Evolutionary conservation across 2,888 invertebrate genomes (phyloP).

Genomic region (Caenorhabditis wallacei): DNA sequence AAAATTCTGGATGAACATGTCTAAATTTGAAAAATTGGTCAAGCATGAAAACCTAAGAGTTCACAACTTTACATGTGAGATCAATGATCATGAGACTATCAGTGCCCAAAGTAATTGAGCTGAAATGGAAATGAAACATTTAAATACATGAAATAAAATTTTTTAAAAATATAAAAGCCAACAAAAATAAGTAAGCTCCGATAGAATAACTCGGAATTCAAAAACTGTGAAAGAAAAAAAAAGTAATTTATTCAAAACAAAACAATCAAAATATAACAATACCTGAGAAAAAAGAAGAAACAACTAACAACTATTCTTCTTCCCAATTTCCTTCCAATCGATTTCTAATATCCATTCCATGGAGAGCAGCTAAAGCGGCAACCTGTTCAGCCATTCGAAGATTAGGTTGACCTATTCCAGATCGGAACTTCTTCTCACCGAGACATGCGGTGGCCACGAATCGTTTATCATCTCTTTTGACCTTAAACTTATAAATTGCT

Average conservation of each 20-base stretch:
- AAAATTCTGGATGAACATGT: no score
- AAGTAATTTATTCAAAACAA: not conserved
- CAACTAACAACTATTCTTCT: constrained; percentile 51
- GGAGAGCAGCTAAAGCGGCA: constrained; percentile 75
- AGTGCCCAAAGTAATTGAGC: no score
- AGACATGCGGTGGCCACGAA: constrained; percentile 72
- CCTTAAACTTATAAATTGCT: constrained; percentile 20
- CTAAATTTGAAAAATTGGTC: no score
- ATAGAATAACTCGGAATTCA: no score
- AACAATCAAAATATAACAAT: constrained; percentile 16
- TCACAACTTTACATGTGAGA: no score
- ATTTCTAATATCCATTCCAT: constrained; percentile 73
- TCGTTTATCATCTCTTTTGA: constrained; percentile 70
- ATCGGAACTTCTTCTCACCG: constrained; percentile 70
- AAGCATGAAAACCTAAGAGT: no score
- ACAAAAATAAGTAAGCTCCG: no score
- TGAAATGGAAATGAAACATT: no score
- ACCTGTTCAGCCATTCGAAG: constrained; percentile 82
- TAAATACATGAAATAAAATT: no score
- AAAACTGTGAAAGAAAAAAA: no score
- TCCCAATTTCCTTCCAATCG: constrained; percentile 76
- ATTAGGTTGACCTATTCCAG: constrained; percentile 80
- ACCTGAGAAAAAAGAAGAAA: not conserved
- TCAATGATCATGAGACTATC: no score
- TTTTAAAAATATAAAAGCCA: no score